Base-by-base conservation (phyloP, 1,140 invertebrate genomes). In the Ceratina australensis region DNA sequence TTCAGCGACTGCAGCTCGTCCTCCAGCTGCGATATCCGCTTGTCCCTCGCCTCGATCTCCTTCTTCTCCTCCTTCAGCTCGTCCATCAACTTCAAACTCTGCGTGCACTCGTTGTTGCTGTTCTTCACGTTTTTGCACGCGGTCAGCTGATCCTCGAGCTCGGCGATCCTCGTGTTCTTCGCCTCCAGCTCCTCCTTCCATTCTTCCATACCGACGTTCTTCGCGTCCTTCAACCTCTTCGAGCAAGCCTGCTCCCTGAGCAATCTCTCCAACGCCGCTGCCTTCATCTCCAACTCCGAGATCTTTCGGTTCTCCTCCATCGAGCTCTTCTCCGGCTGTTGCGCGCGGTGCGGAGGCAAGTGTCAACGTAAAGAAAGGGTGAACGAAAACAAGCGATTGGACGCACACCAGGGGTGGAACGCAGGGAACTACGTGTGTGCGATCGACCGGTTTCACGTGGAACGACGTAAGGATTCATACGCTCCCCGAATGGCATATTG, bases 11-110 rank as follows among this genome's bases (percentile, higher is more conserved):
- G 90, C 79, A 93, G 91, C 83, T 93, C 93, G 83, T 91, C 88
- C 65, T 94, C 93, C 64, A 94, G 91, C 83, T 94, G 93, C 18
- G 92, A 90, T 67, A 94, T 93, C 77, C 93, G 93, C 0, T 89
- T 91, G 78, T 93, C 93, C 77, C 93, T 93, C 50, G 90, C 81
- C 66, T 90, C 90, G 16, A 93, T 89, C 69, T 94, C 93, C 73
- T 90, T 92, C 2, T 79, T 76, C 49, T 75, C 76, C 15, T 57
- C 60, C 15, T 24, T 63, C 22, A 68, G 22, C 10, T 75, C 73
- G n/a, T 67, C 73, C 24, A 22, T n/a, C 59, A 77, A 13, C 16
- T 74, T 65, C 20, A 50, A 16, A 28, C 26, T 69, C 7, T 59
- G 33, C 26, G 54, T 28, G 10, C 15, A 61, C 16, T 22, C 65